These are phyloP conservation scores for Drosophila oshimai DNA, from an alignment of 1,140 invertebrate species.

Conservation along the genomic window DNA sequence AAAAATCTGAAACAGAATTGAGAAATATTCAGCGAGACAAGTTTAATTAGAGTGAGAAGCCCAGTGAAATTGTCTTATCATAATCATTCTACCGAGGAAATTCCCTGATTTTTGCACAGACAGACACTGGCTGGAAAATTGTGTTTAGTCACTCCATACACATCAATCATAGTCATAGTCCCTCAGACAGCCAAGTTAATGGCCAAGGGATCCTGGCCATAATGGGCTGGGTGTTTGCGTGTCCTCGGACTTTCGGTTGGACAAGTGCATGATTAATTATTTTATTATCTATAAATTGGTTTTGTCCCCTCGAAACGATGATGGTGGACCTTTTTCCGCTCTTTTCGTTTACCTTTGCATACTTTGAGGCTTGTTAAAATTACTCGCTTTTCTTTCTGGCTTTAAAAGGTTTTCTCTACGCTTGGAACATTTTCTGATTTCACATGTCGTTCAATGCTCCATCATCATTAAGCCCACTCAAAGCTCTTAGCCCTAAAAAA, in stretches of 20 bases:
- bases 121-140: constrained; percentile 45
- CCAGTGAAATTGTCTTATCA: constrained; percentile 76
- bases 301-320: constrained; percentile 36
- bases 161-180: constrained; percentile 65
- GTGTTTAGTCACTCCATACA: constrained; percentile 64
- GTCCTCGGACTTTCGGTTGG: constrained; percentile 51
- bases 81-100: constrained; percentile 52
- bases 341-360: constrained; percentile 24
- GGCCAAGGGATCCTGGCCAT: constrained; percentile 54
- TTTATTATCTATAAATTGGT: constrained; percentile 79
- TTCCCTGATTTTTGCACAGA: constrained; percentile 63
- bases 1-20: constrained; percentile 13
- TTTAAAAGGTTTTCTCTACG: constrained; percentile 7
- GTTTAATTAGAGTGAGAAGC: constrained; percentile 68
- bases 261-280: constrained; percentile 80
- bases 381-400: constrained; percentile 5
- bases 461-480: constrained; percentile 8
- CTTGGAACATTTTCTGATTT: neutral
- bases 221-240: constrained; percentile 75
- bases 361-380: constrained; percentile 28
- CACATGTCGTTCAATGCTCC: neutral
- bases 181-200: constrained; percentile 64
- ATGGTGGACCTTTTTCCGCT: constrained; percentile 30
- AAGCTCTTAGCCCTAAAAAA: neutral
- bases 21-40: constrained; percentile 35